A percentile compares a stretch with the other conserved stretches of the same genome.
These are phyloP conservation scores for Mythimna lalbum DNA, from an alignment of 2,888 invertebrate species.

Conservation along the genomic window DNA sequence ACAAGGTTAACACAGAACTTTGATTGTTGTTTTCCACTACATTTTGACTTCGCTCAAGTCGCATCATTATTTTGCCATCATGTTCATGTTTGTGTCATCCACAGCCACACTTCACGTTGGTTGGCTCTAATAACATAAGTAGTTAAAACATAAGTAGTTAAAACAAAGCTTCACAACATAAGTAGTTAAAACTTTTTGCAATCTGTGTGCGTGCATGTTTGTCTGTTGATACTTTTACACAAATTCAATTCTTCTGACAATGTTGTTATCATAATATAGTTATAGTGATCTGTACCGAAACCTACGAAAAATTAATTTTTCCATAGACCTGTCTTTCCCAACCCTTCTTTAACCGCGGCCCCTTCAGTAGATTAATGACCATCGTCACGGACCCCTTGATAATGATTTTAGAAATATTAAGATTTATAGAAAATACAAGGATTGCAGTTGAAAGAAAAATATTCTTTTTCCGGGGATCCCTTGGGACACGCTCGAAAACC, in stretches of 20 bases:
- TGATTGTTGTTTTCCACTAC: slow-evolving; percentile 16
- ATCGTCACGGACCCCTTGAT: background rate
- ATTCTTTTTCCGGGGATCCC: background rate
- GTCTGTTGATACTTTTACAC: slow-evolving; percentile 11
- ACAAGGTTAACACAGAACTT: slow-evolving; percentile 4
- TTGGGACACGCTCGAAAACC: background rate
- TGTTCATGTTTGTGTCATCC: slow-evolving; percentile 4
- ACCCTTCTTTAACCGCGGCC: background rate
- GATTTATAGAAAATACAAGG: background rate
- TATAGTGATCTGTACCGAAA: background rate
- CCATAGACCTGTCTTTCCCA: background rate
- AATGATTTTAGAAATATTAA: slow-evolving; percentile 1
- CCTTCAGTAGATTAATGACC: background rate
- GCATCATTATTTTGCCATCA: slow-evolving; percentile 12
- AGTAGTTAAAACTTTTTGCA: slow-evolving; percentile 19
- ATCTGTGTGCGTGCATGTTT: slow-evolving; percentile 26
- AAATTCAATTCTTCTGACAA: background rate
- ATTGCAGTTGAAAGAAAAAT: background rate
- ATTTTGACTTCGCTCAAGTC: background rate
- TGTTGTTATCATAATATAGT: background rate
- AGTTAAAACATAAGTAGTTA: slow-evolving; percentile 14
- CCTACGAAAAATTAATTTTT: background rate
- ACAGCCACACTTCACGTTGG: background rate
- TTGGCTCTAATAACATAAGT: slow-evolving; percentile 14
- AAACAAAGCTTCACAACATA: slow-evolving; percentile 6